Percentiles rank a stretch among this genome's conserved stretches.
phyloP scores from a whole-genome alignment of 2,797 vertebrate genomes.

The Glyptemys insculpta region DNA sequence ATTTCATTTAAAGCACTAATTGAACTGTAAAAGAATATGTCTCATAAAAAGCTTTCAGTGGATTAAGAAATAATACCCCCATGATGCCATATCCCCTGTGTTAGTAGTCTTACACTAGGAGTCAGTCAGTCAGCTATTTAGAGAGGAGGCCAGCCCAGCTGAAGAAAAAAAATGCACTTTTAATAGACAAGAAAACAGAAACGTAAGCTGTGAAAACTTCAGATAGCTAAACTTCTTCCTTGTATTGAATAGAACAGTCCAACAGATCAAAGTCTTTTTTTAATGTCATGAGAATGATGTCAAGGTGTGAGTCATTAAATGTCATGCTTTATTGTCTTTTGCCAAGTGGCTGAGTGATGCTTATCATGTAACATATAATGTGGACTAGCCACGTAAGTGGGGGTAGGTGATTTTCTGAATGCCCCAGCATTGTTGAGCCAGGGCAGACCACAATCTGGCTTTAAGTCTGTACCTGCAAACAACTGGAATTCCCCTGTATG shows the following conservation, averaged over 20 bases:
- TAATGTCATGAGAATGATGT: background rate
- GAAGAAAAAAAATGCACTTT: background rate
- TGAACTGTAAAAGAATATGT: background rate
- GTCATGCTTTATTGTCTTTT: background rate
- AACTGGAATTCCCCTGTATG: background rate
- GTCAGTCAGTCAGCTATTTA: background rate
- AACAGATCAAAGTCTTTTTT: background rate
- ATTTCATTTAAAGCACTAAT: constrained; percentile 6
- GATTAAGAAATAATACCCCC: constrained; percentile 12
- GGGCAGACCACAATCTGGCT: background rate
- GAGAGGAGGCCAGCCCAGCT: background rate
- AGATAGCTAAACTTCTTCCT: background rate
- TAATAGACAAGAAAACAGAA: constrained; percentile 9
- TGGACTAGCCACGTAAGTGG: background rate
- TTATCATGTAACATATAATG: background rate
- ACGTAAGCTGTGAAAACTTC: background rate
- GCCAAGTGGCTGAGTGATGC: background rate
- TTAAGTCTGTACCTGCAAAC: background rate
- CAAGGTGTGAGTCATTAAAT: background rate
- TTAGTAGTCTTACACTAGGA: background rate
- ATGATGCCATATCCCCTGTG: background rate
- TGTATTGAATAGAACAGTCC: background rate
- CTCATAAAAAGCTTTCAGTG: background rate
- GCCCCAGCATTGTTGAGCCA: background rate
- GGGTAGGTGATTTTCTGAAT: background rate